Base-by-base conservation (phyloP, 2,888 invertebrate species). In the Horisme vitalbata region DNA sequence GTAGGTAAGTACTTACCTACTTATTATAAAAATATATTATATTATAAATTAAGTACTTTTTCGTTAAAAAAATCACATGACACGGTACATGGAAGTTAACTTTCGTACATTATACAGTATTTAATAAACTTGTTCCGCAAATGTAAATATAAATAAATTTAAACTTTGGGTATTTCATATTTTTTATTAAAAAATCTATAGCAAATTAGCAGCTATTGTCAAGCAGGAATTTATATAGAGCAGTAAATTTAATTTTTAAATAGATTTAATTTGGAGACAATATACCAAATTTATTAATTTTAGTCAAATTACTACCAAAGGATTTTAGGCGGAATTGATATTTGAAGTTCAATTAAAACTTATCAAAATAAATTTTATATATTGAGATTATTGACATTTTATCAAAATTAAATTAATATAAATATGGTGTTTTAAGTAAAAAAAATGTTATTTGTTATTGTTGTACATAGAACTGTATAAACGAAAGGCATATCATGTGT, bases 401-500 rank as follows among this genome's bases (percentile, higher is more conserved):
- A 48, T 35, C 24, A 38, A 30, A 44, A 48, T 28, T 34, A 41
- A 26, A 21, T 2, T 35, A 37, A 31, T 33, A 14, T 26, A 48
- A 38, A 24, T 30, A 24, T 34, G 24, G 37, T 50, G 36, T 49
- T 49, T 43, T 34, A 33, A 39, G 28, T 11, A 18, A 47, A 15
- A 30, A 13, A 39, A 52, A 39, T 44, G 53, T 57, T 73, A 77
- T 74, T 79, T 80, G 79, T 82, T 83, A 75, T 79, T 75, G 65
- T 71, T 83, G 78, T 83, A 81, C 48, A 83, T 77, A 78, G 52
- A 64, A 34, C 38, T 27, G 49, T 43, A 46, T 61, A 67, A 62
- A 63, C 56, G 52, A 58, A 59, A 68, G 65, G 76, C 83, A 85
- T 84, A 86, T 86, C 84, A 83, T 65, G 66, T 72, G 65, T 72